These are phyloP conservation scores for Heliconius cydno DNA, from an alignment of 2,888 invertebrate genomes.

Conservation along the genomic window DNA sequence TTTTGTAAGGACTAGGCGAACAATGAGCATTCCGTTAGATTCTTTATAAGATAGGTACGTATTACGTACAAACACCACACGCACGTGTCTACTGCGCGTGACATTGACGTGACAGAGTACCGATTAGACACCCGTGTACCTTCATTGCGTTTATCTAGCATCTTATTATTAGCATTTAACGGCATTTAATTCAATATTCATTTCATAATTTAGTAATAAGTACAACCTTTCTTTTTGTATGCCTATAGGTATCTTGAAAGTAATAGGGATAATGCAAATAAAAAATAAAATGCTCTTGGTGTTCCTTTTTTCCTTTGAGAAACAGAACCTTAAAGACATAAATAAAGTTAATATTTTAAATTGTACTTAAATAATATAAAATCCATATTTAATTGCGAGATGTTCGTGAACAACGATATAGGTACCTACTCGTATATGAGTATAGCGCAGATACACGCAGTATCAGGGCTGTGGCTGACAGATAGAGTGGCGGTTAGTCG, in stretches of 20 bases:
- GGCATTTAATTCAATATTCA: background rate
- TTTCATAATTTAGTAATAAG: background rate
- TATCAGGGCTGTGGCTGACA: slow-evolving; percentile 64
- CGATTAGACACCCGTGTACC: slow-evolving; percentile 69
- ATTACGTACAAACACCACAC: slow-evolving; percentile 16
- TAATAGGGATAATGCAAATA: background rate
- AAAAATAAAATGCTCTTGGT: background rate
- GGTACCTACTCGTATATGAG: slow-evolving; percentile 16
- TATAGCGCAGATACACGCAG: slow-evolving; percentile 33
- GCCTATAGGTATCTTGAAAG: background rate
- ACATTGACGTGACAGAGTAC: slow-evolving; percentile 69
- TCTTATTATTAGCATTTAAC: slow-evolving; percentile 17
- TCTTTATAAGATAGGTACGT: background rate
- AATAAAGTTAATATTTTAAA: no score
- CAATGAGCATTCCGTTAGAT: slow-evolving; percentile 16
- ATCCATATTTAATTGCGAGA: background rate
- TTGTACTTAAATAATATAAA: no score
- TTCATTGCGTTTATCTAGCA: slow-evolving; percentile 42
- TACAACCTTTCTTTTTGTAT: background rate
- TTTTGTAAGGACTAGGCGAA: background rate
- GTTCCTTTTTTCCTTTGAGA: no score
- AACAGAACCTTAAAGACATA: no score
- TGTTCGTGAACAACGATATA: slow-evolving; percentile 22
- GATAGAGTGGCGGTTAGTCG: slow-evolving; percentile 74
- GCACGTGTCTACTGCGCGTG: slow-evolving; percentile 60